Evolutionary conservation across 2,797 vertebrate species (phyloP), one percentile per base, ranked within the genome.

Genomic region (Nyctalus aviator): DNA sequence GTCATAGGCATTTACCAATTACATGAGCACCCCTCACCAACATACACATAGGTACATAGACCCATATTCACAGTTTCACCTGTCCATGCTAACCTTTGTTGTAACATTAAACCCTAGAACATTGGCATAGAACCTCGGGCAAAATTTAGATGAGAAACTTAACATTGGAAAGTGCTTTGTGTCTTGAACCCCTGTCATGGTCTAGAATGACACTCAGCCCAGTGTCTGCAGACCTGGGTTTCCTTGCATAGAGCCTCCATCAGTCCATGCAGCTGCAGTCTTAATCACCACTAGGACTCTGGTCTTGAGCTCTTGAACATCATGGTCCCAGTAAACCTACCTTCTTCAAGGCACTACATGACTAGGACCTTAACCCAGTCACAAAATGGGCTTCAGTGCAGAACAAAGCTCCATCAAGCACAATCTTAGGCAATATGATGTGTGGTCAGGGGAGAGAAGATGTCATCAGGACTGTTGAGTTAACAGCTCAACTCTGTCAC

Each of bases 161-260:
- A 27, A 27, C 32, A 2, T 2, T 1, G 8, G 37, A 37, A 69
- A 27, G 15, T 48, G 35, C 8, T n/a, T 23, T 50, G 35, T 10
- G 15, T 25, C 44, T 44, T 79, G 15, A 18, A 15, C 30, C 2
- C 3, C 46, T n/a, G 9, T 1, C 0, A 14, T 10, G 35, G 5
- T n/a, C 76, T 62, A 46, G 48, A 64, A 4, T 2, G 30, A 27
- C 4, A 21, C 3, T 1, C 50, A 17, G 6, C 3, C 0, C 2
- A 35, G 17, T 1, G 10, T 17, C 17, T 3, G 9, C 3, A 72
- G 35, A 7, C 41, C 37, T 50, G 37, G 9, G 8, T 18, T 64
- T 68, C 32, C 21, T 15, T 8, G 21, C 1, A 21, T 0, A 0
- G 4, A 32, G 1, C 2, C 11, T 41, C n/a, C 21, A 17, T 46